A percentile compares a stretch with the other conserved stretches of the same genome.
phyloP scores from a whole-genome alignment of 2,888 invertebrate species.

The Stenchaetothrips biformis region DNA sequence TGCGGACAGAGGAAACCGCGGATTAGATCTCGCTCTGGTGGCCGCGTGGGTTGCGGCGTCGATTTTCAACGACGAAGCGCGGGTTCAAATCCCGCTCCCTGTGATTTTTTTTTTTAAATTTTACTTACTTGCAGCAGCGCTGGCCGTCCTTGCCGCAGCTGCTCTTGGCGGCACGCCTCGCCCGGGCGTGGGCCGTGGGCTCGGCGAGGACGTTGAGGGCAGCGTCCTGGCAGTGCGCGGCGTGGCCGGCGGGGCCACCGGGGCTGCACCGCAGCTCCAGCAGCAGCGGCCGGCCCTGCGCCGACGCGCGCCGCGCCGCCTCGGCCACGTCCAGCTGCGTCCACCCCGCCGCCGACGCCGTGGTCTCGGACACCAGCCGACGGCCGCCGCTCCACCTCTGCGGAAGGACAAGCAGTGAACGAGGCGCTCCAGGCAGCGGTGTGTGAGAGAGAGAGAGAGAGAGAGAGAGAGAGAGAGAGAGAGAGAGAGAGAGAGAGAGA shows the following conservation, averaged over 20 bases:
- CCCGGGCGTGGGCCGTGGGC: background rate
- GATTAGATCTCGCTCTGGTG: too few relatives aligned
- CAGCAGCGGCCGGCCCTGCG: background rate
- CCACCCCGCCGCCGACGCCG: background rate
- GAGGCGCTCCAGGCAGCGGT: background rate
- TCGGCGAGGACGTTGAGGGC: background rate
- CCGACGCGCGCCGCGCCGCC: conserved; percentile 4
- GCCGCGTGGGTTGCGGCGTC: too few relatives aligned
- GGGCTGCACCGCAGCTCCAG: background rate
- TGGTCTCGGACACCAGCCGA: background rate
- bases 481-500: too few relatives aligned
- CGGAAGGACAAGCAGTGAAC: background rate
- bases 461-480: too few relatives aligned
- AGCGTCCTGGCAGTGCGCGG: background rate
- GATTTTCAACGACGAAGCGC: too few relatives aligned
- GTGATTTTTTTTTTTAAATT: too few relatives aligned
- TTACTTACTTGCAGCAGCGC: background rate
- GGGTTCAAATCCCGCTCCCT: too few relatives aligned
- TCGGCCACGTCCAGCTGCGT: background rate
- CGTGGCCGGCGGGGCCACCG: background rate
- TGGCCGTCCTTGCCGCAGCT: background rate
- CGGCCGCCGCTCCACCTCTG: conserved; percentile 2
- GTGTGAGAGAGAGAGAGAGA: too few relatives aligned
- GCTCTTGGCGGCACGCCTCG: background rate
- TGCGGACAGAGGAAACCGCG: too few relatives aligned